These are phyloP conservation scores for Luperina testacea DNA, from an alignment of 2,888 invertebrate species.

Conservation along the genomic window DNA sequence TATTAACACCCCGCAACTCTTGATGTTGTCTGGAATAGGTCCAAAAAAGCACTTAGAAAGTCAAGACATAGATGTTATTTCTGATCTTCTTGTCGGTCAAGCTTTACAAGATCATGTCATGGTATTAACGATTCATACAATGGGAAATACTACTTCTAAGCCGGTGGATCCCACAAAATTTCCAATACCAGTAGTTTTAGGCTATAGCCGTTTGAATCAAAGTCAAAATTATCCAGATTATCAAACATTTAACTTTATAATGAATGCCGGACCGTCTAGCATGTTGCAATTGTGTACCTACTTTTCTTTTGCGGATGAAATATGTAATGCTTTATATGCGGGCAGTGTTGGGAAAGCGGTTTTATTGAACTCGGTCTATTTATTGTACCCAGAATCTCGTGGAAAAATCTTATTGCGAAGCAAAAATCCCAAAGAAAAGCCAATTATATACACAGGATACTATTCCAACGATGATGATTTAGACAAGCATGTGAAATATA, in stretches of 20 bases:
- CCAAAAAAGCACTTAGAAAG: constrained; percentile 76
- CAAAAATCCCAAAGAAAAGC: constrained; percentile 87
- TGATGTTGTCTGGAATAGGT: constrained; percentile 88
- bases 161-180: background rate
- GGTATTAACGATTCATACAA: constrained; percentile 52
- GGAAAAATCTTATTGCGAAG: constrained; percentile 89
- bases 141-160: constrained; percentile 69
- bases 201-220: no score
- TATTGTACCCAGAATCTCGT: constrained; percentile 83
- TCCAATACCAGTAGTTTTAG: no score
- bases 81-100: constrained; percentile 82
- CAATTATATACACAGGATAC: constrained; percentile 90
- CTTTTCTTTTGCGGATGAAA: constrained; percentile 58
- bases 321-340: constrained; percentile 63
- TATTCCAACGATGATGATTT: constrained; percentile 87
- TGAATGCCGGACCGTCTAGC: constrained; percentile 42
- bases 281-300: constrained; percentile 53
- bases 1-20: constrained; percentile 83
- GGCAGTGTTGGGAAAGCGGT: constrained; percentile 53
- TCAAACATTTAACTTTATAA: constrained; percentile 62
- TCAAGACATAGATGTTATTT: constrained; percentile 74
- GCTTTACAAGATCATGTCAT: constrained; percentile 78
- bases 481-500: constrained; percentile 77
- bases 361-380: constrained; percentile 49
- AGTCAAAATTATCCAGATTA: constrained; percentile 84